Evolutionary conservation across 2,113 vertebrate species (phyloP).

Genomic region (Mobula birostris): DNA sequence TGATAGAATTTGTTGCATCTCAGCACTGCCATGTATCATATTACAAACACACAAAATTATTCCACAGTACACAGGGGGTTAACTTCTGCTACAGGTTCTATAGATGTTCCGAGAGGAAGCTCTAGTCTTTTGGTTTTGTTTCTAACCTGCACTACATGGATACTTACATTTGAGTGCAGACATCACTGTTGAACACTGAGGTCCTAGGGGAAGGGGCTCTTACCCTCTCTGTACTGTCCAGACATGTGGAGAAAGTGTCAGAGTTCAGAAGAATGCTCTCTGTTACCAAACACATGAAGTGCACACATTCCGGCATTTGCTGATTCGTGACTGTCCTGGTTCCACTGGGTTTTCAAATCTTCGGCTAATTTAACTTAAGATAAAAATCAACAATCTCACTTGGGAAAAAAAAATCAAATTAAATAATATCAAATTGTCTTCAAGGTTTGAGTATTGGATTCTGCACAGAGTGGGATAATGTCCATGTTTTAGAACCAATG

Average conservation of each 20-base stretch:
- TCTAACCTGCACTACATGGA: slow-evolving; percentile 1
- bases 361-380: background rate
- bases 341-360: slow-evolving; percentile 8
- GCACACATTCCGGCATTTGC: background rate
- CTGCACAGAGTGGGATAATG: background rate
- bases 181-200: slow-evolving; percentile 12
- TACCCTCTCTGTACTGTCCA: slow-evolving; percentile 31
- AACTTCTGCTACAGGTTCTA: background rate
- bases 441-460: slow-evolving; percentile 35
- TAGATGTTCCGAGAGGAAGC: background rate
- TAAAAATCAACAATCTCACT: background rate
- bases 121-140: slow-evolving; percentile 5
- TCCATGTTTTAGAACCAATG: background rate
- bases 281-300: slow-evolving; percentile 29
- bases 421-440: background rate
- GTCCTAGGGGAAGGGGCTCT: slow-evolving; percentile 26
- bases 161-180: slow-evolving; percentile 34
- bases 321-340: slow-evolving; percentile 16
- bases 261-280: slow-evolving; percentile 23
- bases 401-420: background rate
- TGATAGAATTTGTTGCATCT: background rate
- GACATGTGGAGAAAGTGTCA: slow-evolving; percentile 34
- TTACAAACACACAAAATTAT: background rate
- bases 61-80: background rate
- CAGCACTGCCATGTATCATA: background rate